Evolutionary conservation across 2,113 vertebrate species (phyloP), one percentile per base, ranked within the genome.

Genomic region (Actinemys pallida): DNA sequence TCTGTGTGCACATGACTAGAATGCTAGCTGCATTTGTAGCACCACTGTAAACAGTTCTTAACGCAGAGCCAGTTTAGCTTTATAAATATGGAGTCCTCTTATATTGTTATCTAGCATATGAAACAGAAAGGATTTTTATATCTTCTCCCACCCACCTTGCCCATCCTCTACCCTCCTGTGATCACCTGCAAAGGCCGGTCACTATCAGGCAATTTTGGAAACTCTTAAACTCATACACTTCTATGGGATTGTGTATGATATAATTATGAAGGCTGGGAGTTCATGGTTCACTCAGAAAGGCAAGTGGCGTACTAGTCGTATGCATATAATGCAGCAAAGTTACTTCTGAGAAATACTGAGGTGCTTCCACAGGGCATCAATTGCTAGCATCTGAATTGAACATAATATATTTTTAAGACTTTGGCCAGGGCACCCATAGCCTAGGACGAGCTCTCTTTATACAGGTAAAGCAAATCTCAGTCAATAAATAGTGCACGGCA

Each of bases 381-480:
- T 5, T 10, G 3, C 5, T 42, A 19, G 56, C 80, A 82, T 72
- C 5, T 92, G 39, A 20, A 24, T 25, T 45, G 0, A 62, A 24
- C 52, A 69, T 22, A 24, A 92, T 78, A 87, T 31, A 62, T 27
- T 62, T 83, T 10, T 53, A 7, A 5, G 47, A 42, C 49, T 49
- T 29, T 88, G 4, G 4, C 24, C 72, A 12, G 62, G 35, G 17
- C 8, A n/a, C 62, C 31, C 29, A 53, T 52, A 81, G 45, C 79
- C 91, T 31, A 4, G n/a, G 20, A 8, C 0, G 92, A 57, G 29
- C 16, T 50, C 78, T 83, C 27, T 29, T 27, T 62, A 29, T 39
- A 5, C 10, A 95, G 52, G 42, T 29, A 62, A 62, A 62, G 53
- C n/a, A 91, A 88, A 83, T 49, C n/a, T 92, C 53, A 88, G 76